A percentile compares a stretch with the other conserved stretches of the same genome.
These are phyloP conservation scores for Gobiocypris rarus DNA, from an alignment of 2,113 vertebrate genomes.

Conservation along the genomic window DNA sequence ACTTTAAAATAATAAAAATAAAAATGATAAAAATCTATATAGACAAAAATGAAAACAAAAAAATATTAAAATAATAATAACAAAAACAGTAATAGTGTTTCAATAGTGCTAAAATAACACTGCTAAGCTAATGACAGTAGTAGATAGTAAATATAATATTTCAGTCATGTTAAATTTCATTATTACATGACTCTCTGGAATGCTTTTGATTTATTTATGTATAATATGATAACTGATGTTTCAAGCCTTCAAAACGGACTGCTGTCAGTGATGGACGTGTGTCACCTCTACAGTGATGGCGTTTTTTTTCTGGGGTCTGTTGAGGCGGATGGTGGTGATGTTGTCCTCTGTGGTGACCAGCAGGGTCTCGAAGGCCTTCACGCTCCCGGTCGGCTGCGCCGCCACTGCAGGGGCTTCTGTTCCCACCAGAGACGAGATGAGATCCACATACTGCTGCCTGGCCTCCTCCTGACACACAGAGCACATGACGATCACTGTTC, in stretches of 20 bases:
- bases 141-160: background rate
- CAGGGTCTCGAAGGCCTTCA: constrained; percentile 71
- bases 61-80: too few species aligned
- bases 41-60: too few species aligned
- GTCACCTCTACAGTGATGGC: constrained; percentile 84
- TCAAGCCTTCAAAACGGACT: background rate
- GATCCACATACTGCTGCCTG: constrained; percentile 83
- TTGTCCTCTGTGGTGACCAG: constrained; percentile 79
- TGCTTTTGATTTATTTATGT: background rate
- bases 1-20: too few species aligned
- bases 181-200: background rate
- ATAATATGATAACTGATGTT: background rate
- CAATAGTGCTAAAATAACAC: background rate
- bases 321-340: constrained; percentile 90
- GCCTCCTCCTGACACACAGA: constrained; percentile 80
- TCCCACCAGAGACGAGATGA: constrained; percentile 78
- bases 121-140: background rate
- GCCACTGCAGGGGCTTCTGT: constrained; percentile 67
- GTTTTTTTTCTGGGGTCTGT: constrained; percentile 89
- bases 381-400: constrained; percentile 55
- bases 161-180: background rate
- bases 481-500: background rate
- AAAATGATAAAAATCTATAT: too few species aligned
- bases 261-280: background rate
- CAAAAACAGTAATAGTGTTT: background rate